Conservation (phyloP, 30 jellyfish, hydroid and myxozoan genomes). For the Morbakka virulenta region DNA sequence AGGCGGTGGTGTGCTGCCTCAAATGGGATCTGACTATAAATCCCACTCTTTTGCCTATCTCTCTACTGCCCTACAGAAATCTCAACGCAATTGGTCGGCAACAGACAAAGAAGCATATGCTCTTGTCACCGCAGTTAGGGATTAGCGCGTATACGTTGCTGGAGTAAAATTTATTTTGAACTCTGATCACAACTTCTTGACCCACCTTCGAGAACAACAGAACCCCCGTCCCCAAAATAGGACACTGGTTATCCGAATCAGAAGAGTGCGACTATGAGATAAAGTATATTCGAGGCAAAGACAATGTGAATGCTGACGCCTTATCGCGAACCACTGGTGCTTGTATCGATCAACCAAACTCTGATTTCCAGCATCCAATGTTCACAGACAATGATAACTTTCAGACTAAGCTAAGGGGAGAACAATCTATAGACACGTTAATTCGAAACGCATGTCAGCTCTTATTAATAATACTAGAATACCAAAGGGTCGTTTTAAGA, state of each 20-base stretch:
- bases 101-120: constrained; percentile 8
- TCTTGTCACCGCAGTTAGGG: constrained; percentile 4
- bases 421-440: not conserved
- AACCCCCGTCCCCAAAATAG: not conserved
- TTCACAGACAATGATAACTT: constrained; percentile 11
- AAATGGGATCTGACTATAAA: not conserved
- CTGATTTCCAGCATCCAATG: not conserved
- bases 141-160: not conserved
- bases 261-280: constrained; percentile 6
- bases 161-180: constrained; percentile 5
- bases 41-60: constrained; percentile 3
- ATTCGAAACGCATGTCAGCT: constrained; percentile 11
- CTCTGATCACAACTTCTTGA: constrained; percentile 8
- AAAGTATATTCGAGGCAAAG: constrained; percentile 15
- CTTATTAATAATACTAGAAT: constrained; percentile 17
- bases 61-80: not conserved
- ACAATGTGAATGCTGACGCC: constrained; percentile 8
- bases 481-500: constrained; percentile 8
- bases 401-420: not conserved
- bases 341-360: constrained; percentile 2
- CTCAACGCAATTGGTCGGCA: constrained; percentile 9
- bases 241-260: constrained; percentile 8
- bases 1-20: constrained; percentile 1
- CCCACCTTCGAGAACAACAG: not conserved
- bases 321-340: constrained; percentile 7